Evolutionary conservation across 2,113 vertebrate genomes (phyloP), one percentile per base, ranked within the genome.

Genomic region (Xiphias gladius): DNA sequence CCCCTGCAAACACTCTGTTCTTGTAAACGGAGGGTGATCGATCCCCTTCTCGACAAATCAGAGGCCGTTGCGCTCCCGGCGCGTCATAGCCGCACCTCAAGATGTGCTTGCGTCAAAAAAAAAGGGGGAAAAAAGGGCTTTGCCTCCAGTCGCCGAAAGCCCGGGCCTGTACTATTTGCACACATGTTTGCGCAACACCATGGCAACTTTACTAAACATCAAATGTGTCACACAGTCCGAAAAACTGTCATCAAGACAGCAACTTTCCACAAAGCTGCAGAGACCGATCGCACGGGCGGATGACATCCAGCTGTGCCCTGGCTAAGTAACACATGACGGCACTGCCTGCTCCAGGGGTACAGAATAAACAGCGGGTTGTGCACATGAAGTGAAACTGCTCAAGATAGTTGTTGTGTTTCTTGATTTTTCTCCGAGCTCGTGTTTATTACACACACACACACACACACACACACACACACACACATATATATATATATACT

Each of bases 1-100:
- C 58, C 30, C 43, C 13, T 24, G 79, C 54, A 62, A 77, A 86
- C 55, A 41, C 68, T 54, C 61, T 35, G 7, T 32, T 76, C 69
- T 19, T 62, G 57, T 67, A 57, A 74, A 24, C 54, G 10, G 22
- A 28, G 61, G 1, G 32, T 6, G 75, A 80, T 58, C 43, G 70
- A 55, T 46, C n/a, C 12, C 0, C 3, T 0, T 52, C 61, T 75
- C 37, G 19, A 52, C 90, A 88, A 93, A 94, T 93, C 65, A 79
- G 73, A 54, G 63, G 71, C 22, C 35, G 70, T 70, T 90, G 85
- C 84, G 80, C 84, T 76, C 24, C 24, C 6, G 1, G 7, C 9
- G 61, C 76, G 87, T 90, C 92, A 87, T 3, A 30, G 78, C 84
- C 79, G 43, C 90, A 4, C 85, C 80, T 82, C 73, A 22, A 17